Conservation (phyloP, 2,113 vertebrate species). For the Sarotherodon lohbergeri region DNA sequence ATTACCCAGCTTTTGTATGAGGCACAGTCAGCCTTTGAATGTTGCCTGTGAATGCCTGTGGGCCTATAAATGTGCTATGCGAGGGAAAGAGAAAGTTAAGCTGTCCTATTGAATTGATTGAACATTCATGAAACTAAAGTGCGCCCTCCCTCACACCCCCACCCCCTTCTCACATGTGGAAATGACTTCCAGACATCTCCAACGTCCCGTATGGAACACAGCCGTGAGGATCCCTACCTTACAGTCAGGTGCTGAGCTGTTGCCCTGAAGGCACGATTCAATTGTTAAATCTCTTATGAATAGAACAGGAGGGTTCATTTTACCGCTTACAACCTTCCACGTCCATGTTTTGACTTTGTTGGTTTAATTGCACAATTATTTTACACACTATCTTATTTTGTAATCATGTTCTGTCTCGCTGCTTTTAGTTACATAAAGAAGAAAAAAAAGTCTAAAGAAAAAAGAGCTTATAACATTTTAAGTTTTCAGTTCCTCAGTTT, state of each 20-base stretch:
- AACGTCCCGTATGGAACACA: conserved; percentile 64
- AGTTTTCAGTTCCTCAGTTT: neutral
- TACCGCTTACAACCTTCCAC: conserved; percentile 40
- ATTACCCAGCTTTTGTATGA: conserved; percentile 61
- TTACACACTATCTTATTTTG: conserved; percentile 34
- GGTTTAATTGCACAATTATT: conserved; percentile 53
- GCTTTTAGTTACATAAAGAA: neutral
- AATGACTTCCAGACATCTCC: conserved; percentile 79
- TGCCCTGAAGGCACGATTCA: conserved; percentile 73
- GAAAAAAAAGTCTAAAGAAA: neutral
- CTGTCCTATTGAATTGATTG: conserved; percentile 80
- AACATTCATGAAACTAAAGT: conserved; percentile 78
- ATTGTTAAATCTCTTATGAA: conserved; percentile 65
- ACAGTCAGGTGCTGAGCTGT: conserved; percentile 71
- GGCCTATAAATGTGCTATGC: conserved; percentile 69
- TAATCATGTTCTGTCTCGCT: neutral
- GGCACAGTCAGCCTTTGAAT: conserved; percentile 65
- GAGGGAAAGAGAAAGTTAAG: conserved; percentile 72
- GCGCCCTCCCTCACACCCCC: conserved; percentile 45
- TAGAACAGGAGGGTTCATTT: conserved; percentile 46
- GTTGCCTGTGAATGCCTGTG: conserved; percentile 64
- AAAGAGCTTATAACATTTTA: neutral
- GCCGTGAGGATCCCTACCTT: conserved; percentile 72
- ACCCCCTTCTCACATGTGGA: conserved; percentile 61
- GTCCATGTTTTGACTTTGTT: conserved; percentile 36